phyloP scores from a whole-genome alignment of 2,113 vertebrate genomes.

The Variabilichromis moorii region DNA sequence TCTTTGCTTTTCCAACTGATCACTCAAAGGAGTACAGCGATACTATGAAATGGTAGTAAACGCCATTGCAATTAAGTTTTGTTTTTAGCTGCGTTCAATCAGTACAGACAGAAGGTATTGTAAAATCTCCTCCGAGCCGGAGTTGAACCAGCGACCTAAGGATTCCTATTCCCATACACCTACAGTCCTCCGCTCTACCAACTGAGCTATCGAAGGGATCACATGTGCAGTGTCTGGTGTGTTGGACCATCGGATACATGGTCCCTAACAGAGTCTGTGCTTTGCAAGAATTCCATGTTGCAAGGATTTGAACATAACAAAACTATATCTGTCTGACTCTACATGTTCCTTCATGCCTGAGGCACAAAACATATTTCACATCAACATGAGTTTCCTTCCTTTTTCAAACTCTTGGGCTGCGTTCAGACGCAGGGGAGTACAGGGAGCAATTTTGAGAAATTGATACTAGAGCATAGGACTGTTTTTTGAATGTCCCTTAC shows the following conservation, averaged over 20 bases:
- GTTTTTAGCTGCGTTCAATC: background rate
- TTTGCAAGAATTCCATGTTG: accelerated
- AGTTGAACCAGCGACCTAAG: background rate
- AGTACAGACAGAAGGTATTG: background rate
- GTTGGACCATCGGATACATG: background rate
- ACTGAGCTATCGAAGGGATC: background rate
- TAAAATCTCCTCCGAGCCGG: accelerated
- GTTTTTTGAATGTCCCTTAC: background rate
- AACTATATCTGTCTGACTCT: accelerated
- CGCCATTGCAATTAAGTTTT: accelerated
- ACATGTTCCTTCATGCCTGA: background rate
- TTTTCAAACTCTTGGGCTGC: background rate
- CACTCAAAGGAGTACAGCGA: background rate
- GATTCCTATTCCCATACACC: accelerated
- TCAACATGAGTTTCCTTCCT: background rate
- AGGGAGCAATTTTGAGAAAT: background rate
- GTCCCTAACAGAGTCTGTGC: background rate
- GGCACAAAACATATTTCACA: background rate
- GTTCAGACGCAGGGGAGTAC: background rate
- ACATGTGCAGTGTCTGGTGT: no score
- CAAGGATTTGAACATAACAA: background rate
- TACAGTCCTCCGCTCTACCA: background rate
- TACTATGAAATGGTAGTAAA: background rate
- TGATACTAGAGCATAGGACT: background rate
- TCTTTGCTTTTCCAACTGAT: background rate